Base-by-base conservation (phyloP, 2,797 vertebrate species). In the Hylomyscus alleni region DNA sequence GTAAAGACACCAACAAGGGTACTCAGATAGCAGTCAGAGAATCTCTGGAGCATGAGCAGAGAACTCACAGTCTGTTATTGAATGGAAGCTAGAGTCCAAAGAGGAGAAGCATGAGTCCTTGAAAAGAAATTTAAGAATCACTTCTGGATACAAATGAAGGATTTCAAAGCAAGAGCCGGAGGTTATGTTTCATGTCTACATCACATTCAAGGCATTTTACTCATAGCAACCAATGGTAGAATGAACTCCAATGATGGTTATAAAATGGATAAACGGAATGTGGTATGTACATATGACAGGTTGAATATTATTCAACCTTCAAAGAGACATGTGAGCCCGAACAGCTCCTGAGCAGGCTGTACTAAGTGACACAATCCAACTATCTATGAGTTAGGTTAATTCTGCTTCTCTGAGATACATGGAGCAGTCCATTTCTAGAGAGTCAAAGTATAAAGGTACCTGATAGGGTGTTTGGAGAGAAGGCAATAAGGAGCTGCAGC, bases 401-500 rank as follows among this genome's bases (percentile, higher is more conserved):
- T 84, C 40, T 19, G 34, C 17, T 47, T 22, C n/a, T 10, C 4
- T 26, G n/a, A 31, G 31, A 34, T 7, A n/a, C 10, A 8, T 22
- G 8, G 65, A 44, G 13, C 4, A 14, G 62, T 12, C 31, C 17
- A 7, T 76, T 44, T 37, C 29, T 17, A 54, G 13, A 47, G 24
- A 69, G 60, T 34, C 50, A 34, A 3, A 50, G 44, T 9, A 44
- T 9, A 22, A 52, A 22, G 20, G 29, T 22, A 9, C 15, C 65
- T 24, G 26, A 29, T 4, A 10, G 11, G 22, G 52, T 0, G 13
- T n/a, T 40, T 20, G 10, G 12, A 87, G 37, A 60, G 34, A 69
- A 56, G 7, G 44, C 50, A 58, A 11, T 20, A 4, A 14, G 7
- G 13, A 29, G 8, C 0, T 40, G 22, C 1, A 11, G 1, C 12